Conservation (phyloP, 2,888 invertebrate genomes). For the Smittia aterrima region DNA sequence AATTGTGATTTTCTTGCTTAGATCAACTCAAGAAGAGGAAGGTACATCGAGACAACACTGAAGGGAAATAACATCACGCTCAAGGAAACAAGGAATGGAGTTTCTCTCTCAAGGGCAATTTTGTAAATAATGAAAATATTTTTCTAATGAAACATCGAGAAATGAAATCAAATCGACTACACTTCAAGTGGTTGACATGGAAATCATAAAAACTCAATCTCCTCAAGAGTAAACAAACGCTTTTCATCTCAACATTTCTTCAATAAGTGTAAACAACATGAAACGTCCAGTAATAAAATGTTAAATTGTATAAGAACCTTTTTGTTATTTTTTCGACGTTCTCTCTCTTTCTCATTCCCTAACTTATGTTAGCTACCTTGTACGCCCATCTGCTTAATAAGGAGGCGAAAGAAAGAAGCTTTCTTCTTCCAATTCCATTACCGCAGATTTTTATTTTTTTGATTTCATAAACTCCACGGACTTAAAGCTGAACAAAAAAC, state of each 20-base stretch:
- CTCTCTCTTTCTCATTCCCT: not conserved
- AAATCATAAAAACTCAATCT: too few relatives aligned
- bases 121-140: not conserved
- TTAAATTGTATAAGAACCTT: constrained; percentile 21
- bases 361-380: not conserved
- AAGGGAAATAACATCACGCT: too few relatives aligned
- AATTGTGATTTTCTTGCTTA: too few relatives aligned
- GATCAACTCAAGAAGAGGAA: too few relatives aligned
- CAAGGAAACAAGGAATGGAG: too few relatives aligned
- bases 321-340: not conserved
- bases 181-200: too few relatives aligned
- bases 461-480: not conserved
- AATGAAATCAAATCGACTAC: constrained; percentile 1
- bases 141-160: not conserved
- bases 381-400: not conserved
- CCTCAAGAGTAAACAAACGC: not conserved
- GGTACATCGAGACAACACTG: too few relatives aligned
- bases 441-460: constrained; percentile 1
- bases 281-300: constrained; percentile 17
- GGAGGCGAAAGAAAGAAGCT: not conserved
- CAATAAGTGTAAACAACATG: constrained; percentile 1
- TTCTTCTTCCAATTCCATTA: not conserved
- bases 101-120: too few relatives aligned
- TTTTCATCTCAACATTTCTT: not conserved
- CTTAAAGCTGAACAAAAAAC: not conserved